These are phyloP conservation scores for Pollicipes pollicipes DNA, from an alignment of 1,140 invertebrate species.

Conservation along the genomic window DNA sequence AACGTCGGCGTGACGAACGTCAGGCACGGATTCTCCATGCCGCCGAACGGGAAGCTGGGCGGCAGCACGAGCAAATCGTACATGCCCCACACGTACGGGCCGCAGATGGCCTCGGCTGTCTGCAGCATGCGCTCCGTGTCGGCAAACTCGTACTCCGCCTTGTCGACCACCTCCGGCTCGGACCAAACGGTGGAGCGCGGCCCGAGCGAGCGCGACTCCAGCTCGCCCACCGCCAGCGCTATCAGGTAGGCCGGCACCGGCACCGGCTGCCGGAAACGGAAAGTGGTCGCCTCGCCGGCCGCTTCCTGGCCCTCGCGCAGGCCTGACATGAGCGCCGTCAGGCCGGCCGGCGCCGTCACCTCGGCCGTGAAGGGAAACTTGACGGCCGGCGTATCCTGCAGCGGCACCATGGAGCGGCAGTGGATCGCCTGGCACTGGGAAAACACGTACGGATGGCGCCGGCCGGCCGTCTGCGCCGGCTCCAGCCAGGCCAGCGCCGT, in stretches of 20 bases:
- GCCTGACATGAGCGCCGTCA: constrained; percentile 81
- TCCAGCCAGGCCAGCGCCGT: constrained; percentile 77
- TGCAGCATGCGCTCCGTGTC: constrained; percentile 63
- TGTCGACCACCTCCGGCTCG: constrained; percentile 65
- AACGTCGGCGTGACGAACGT: constrained; percentile 86
- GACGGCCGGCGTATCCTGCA: constrained; percentile 79
- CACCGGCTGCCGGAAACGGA: constrained; percentile 20
- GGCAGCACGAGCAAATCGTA: constrained; percentile 84
- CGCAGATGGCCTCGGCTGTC: constrained; percentile 57
- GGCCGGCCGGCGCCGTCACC: constrained; percentile 51
- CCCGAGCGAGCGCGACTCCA: constrained; percentile 57
- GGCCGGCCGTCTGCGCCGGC: constrained; percentile 72
- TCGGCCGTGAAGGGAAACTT: constrained; percentile 71
- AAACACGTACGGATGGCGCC: constrained; percentile 72
- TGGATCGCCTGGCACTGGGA: constrained; percentile 86
- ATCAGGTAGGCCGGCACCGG: constrained; percentile 42
- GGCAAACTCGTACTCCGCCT: constrained; percentile 67
- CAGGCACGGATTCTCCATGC: constrained; percentile 94
- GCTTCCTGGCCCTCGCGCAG: constrained; percentile 34
- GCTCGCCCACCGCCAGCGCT: constrained; percentile 65
- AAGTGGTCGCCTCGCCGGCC: constrained; percentile 18
- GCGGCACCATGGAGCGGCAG: constrained; percentile 68
- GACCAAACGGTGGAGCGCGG: constrained; percentile 61
- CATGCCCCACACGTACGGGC: constrained; percentile 62
- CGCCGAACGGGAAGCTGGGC: constrained; percentile 84